Evolutionary conservation across 2,888 invertebrate genomes (phyloP).

Genomic region (Bedellia somnulentella): DNA sequence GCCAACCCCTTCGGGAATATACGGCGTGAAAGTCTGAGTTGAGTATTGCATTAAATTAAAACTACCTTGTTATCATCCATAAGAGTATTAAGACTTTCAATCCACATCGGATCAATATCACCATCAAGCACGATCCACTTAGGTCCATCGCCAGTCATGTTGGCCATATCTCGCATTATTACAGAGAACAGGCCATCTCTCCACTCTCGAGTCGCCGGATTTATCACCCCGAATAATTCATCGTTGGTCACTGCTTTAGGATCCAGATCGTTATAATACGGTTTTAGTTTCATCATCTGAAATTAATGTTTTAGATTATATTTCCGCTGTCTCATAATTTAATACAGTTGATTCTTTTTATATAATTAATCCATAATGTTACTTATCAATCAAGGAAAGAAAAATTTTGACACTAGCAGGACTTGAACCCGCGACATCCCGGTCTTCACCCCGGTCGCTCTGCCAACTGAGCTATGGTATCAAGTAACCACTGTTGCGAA

Average conservation of each 20-base stretch:
- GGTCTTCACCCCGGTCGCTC: no score
- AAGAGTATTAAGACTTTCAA: constrained; percentile 92
- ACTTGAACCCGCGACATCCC: no score
- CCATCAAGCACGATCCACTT: constrained; percentile 97
- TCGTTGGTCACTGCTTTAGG: constrained; percentile 96
- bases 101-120: constrained; percentile 98
- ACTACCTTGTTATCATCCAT: constrained; percentile 95
- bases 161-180: constrained; percentile 92
- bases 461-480: no score
- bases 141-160: constrained; percentile 80
- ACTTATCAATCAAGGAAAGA: no score
- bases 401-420: no score
- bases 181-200: constrained; percentile 89
- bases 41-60: constrained; percentile 1
- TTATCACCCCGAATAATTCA: constrained; percentile 92
- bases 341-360: no score
- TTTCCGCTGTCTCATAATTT: not conserved
- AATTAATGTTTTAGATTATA: no score
- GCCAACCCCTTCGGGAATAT: no score
- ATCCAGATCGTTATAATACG: constrained; percentile 86
- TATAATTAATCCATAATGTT: no score
- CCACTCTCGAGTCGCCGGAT: constrained; percentile 93
- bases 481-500: no score
- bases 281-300: constrained; percentile 76
- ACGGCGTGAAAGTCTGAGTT: not conserved